These are phyloP conservation scores for Chelmon rostratus DNA, from an alignment of 2,797 vertebrate genomes.

Conservation along the genomic window DNA sequence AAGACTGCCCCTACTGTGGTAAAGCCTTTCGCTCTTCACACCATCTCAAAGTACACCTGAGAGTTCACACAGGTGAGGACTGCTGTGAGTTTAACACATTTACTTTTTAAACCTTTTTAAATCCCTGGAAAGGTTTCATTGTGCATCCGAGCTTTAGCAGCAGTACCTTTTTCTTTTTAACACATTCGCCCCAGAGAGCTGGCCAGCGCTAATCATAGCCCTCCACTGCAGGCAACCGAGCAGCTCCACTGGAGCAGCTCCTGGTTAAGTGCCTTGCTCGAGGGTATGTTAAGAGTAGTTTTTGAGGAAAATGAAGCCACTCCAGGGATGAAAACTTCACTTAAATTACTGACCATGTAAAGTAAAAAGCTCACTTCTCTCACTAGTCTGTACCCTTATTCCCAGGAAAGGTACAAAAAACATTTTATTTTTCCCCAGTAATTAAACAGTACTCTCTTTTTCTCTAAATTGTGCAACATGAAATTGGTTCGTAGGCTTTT, in stretches of 20 bases:
- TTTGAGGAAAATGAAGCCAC: conserved; percentile 41
- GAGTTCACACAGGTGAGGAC: conserved; percentile 94
- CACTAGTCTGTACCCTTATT: conserved; percentile 17
- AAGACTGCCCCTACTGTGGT: conserved; percentile 95
- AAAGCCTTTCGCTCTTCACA: conserved; percentile 96
- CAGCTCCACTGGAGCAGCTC: conserved; percentile 66
- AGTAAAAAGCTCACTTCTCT: conserved; percentile 30
- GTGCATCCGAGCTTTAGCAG: conserved; percentile 49
- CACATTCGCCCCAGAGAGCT: conserved; percentile 67
- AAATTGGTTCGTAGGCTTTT: not conserved
- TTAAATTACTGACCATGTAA: conserved; percentile 1
- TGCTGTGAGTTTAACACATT: conserved; percentile 67
- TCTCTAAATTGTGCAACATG: conserved; percentile 14
- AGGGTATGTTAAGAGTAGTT: conserved; percentile 54
- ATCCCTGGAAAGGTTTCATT: conserved; percentile 63
- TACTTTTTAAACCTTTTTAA: conserved; percentile 62
- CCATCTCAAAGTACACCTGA: conserved; percentile 95
- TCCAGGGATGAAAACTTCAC: conserved; percentile 42
- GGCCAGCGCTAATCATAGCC: conserved; percentile 73
- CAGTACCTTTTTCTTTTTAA: conserved; percentile 43
- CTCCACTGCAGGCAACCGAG: conserved; percentile 59
- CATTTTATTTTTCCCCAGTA: not conserved
- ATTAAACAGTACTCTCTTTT: conserved; percentile 5
- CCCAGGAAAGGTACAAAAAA: conserved; percentile 3
- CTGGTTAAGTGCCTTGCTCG: conserved; percentile 61